These are phyloP conservation scores for Pseudanteris insignis DNA, from an alignment of 2,888 invertebrate genomes.

Conservation along the genomic window DNA sequence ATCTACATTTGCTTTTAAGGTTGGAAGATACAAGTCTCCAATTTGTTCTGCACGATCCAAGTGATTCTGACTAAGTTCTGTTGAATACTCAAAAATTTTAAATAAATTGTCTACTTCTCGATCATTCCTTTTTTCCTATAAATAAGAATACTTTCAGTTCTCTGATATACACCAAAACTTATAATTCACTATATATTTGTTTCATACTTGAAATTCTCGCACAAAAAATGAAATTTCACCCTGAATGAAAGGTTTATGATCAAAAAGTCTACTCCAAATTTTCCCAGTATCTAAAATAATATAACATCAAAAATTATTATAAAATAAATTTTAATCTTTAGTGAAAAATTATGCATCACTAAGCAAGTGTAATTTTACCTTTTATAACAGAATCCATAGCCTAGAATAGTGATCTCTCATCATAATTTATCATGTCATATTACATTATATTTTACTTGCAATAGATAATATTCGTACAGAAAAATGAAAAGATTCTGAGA, in stretches of 20 bases:
- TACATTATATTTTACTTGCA: too few species aligned
- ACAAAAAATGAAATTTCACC: slow-evolving; percentile 87
- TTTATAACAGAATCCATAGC: slow-evolving; percentile 63
- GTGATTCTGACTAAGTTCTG: slow-evolving; percentile 81
- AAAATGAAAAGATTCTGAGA: background rate
- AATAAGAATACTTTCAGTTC: slow-evolving; percentile 80
- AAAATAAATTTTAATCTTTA: background rate
- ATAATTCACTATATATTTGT: too few species aligned
- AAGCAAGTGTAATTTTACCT: slow-evolving; percentile 53
- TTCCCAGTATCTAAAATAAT: slow-evolving; percentile 76
- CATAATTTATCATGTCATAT: background rate
- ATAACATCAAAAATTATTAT: background rate
- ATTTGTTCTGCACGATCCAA: too few species aligned
- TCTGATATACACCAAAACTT: slow-evolving; percentile 82
- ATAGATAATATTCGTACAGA: background rate
- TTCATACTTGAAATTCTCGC: slow-evolving; percentile 89
- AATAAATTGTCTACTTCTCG: slow-evolving; percentile 83
- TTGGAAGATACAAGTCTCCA: slow-evolving; percentile 72
- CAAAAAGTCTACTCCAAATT: slow-evolving; percentile 85
- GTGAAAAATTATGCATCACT: background rate
- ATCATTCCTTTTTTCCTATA: slow-evolving; percentile 79
- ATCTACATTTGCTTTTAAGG: slow-evolving; percentile 73
- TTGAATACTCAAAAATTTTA: slow-evolving; percentile 78
- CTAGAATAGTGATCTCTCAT: slow-evolving; percentile 6
- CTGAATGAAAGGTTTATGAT: slow-evolving; percentile 85